Evolutionary conservation across 2,888 invertebrate genomes (phyloP), one percentile per base, ranked within the genome.

Genomic region (Drosophila mettleri): DNA sequence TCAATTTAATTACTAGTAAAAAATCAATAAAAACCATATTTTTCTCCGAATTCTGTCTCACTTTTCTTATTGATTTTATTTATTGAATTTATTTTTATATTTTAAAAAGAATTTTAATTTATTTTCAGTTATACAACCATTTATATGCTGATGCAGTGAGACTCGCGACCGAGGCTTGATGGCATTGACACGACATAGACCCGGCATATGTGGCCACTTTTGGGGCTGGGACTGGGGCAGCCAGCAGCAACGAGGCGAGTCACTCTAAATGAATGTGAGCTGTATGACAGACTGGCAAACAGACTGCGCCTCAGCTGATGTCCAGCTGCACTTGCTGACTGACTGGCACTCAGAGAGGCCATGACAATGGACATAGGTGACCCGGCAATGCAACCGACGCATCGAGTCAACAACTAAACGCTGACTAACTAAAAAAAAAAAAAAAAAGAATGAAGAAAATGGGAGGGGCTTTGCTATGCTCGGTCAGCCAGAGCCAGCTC

Each of bases 361-460:
- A 0, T 57, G 68, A 70, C 71, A 66, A 49, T 39, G 48, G 57
- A 58, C 70, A 69, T 77, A 72, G 78, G 67, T 65, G 69, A 53
- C 49, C 49, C 33, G 20, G 29, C 61, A 41, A 27, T 33, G 62
- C 58, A 70, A 33, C 51, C 53, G 51, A 64, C 39, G 66, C 63
- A 62, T 38, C 55, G 65, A 68, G 74, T 84, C 87, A 84, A 78
- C 81, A 87, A 85, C 82, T 85, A 82, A 82, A 73, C 82, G 79
- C 71, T 69, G 74, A 84, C 81, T 69, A 72, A 49, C 69, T 63
- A 16, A 36, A 65, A 64, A 66, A 65, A 72, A 72, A 72, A 31
- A 12, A 1, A 22, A 7, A 8, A 6, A 12, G 39, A 20, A 1
- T 33, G 14, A 12, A 2, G 34, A 34, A 14, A 4, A 7, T 1